Conservation (phyloP, 2,113 vertebrate genomes). For the Phalacrocorax pelagicus region DNA sequence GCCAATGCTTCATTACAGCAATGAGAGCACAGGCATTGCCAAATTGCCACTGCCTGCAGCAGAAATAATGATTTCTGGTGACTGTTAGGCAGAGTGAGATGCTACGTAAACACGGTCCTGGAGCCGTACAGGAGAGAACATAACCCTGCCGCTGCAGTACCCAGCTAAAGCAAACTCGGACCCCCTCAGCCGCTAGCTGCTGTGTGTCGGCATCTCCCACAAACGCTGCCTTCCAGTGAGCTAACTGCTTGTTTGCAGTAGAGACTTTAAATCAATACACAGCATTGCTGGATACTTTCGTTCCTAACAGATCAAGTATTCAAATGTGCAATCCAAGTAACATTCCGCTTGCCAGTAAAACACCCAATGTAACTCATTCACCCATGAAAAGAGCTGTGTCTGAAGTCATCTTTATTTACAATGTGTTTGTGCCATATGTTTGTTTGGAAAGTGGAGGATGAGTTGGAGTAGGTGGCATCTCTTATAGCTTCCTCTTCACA, state of each 20-base stretch:
- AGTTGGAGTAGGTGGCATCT: slow-evolving; percentile 51
- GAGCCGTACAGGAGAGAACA: neutral
- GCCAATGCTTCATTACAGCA: neutral
- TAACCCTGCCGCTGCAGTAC: neutral
- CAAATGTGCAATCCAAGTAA: slow-evolving; percentile 52
- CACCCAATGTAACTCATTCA: slow-evolving; percentile 47
- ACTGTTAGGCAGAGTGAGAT: neutral
- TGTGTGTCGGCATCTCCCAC: neutral
- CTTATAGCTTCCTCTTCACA: slow-evolving; percentile 40
- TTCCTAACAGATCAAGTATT: slow-evolving; percentile 47
- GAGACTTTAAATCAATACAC: slow-evolving; percentile 64
- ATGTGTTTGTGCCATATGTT: slow-evolving; percentile 50
- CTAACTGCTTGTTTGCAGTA: slow-evolving; percentile 43
- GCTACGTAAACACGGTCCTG: neutral
- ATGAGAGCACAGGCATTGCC: slow-evolving; percentile 27
- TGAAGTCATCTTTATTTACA: slow-evolving; percentile 60
- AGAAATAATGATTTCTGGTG: slow-evolving; percentile 21
- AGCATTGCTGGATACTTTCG: no score
- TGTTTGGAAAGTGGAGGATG: slow-evolving; percentile 37
- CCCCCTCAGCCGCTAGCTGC: neutral
- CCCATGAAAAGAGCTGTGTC: slow-evolving; percentile 54
- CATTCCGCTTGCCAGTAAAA: slow-evolving; percentile 40
- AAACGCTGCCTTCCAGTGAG: neutral
- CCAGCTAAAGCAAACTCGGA: neutral
- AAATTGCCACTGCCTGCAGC: neutral